Percentiles rank a stretch among this genome's conserved stretches.
Conservation (phyloP, 1,140 invertebrate genomes). For the Coelopa frigida region DNA sequence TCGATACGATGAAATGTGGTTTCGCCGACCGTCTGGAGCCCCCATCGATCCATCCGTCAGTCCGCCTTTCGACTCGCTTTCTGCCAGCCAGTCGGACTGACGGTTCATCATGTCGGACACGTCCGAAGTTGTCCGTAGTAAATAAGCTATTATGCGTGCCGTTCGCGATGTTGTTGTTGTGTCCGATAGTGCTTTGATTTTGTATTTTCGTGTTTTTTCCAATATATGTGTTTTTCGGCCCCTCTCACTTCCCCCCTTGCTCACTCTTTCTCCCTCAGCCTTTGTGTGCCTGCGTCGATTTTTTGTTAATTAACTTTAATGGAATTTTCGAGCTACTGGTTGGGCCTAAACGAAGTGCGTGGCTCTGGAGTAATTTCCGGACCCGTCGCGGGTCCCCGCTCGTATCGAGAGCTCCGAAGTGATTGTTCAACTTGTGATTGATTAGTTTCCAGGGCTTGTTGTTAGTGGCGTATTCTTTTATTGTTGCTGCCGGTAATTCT, state of each 20-base stretch:
- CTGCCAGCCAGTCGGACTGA: background rate
- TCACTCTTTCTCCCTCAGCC: background rate
- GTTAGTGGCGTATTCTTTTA: no score
- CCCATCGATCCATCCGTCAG: background rate
- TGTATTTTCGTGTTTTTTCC: background rate
- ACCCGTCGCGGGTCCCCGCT: no score
- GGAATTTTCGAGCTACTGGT: conserved; percentile 38
- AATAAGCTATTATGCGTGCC: conserved; percentile 42
- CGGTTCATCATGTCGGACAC: background rate
- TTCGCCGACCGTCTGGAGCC: background rate
- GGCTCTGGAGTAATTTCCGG: no score
- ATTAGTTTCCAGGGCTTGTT: no score
- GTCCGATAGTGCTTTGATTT: conserved; percentile 28
- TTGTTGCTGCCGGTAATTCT: no score
- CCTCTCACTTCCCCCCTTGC: no score
- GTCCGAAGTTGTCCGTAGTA: conserved; percentile 17
- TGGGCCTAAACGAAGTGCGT: no score
- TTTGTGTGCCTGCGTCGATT: conserved; percentile 23
- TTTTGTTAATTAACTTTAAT: conserved; percentile 44
- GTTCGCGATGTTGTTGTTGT: conserved; percentile 13
- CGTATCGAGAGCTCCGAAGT: no score
- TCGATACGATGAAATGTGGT: background rate
- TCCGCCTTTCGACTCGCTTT: background rate
- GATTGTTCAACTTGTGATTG: no score
- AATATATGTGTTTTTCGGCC: conserved; percentile 3